phyloP scores from a whole-genome alignment of 2,113 vertebrate species.

The Tragulus kanchil region DNA sequence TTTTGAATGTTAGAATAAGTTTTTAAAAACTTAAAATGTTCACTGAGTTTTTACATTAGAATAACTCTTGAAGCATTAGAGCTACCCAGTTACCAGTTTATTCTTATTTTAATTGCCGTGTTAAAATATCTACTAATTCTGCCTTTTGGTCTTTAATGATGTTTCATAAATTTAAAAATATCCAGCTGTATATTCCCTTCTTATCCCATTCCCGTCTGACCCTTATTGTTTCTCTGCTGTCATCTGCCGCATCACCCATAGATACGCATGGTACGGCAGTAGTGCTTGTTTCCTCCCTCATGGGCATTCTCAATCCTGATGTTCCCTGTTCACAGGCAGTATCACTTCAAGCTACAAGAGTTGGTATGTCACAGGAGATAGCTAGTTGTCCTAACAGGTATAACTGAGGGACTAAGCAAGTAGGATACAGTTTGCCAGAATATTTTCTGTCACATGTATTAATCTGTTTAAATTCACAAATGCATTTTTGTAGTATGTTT shows the following conservation, averaged over 20 bases:
- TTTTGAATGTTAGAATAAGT: conserved; percentile 72
- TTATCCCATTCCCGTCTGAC: background rate
- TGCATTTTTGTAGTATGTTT: conserved; percentile 4
- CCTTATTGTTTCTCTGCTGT: conserved; percentile 31
- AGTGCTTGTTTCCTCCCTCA: background rate
- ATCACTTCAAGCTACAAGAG: conserved; percentile 8
- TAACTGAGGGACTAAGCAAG: conserved; percentile 51
- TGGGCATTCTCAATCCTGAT: background rate
- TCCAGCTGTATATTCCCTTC: background rate
- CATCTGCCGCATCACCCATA: background rate
- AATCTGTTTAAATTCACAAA: conserved; percentile 58
- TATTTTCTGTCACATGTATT: conserved; percentile 48
- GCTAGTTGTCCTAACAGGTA: conserved; percentile 24
- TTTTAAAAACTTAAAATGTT: conserved; percentile 50
- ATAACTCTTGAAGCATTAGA: conserved; percentile 40
- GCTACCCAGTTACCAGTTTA: conserved; percentile 30
- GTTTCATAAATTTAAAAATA: conserved; percentile 41
- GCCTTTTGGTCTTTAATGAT: background rate
- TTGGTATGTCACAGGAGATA: conserved; percentile 7
- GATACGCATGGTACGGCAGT: background rate
- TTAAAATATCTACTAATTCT: conserved; percentile 30
- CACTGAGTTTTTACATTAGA: conserved; percentile 63
- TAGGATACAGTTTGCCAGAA: conserved; percentile 39
- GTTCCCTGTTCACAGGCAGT: background rate
- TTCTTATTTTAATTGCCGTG: conserved; percentile 55